Evolutionary conservation across 1,140 invertebrate genomes (phyloP).

Genomic region (Gerris buenoi): DNA sequence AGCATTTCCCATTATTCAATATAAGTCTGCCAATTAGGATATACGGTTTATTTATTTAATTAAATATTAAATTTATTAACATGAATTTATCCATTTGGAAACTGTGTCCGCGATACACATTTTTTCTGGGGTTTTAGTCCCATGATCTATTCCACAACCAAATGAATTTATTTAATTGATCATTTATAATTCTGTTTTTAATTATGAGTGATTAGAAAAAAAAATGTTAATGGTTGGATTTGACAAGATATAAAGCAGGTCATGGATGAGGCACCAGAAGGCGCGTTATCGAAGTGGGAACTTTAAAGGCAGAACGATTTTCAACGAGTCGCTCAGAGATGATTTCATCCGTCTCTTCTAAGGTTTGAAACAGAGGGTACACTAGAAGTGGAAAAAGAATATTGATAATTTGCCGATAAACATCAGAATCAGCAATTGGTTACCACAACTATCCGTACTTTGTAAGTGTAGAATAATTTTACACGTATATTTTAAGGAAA

Average conservation of each 20-base stretch:
- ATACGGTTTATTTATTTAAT: too few relatives aligned
- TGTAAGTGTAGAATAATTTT: constrained; percentile 31
- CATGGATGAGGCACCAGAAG: constrained; percentile 19
- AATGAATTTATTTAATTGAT: too few relatives aligned
- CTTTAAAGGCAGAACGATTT: constrained; percentile 16
- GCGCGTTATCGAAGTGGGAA: constrained; percentile 25
- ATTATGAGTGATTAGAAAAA: too few relatives aligned
- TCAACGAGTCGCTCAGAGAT: constrained; percentile 13
- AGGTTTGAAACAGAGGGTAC: constrained; percentile 31
- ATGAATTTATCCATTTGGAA: too few relatives aligned
- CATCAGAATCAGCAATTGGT: constrained; percentile 33
- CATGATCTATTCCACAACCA: too few relatives aligned
- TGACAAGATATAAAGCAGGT: neutral
- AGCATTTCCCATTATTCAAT: too few relatives aligned
- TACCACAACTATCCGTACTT: constrained; percentile 43
- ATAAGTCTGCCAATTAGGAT: too few relatives aligned
- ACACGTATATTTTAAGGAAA: neutral
- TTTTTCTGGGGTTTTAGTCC: too few relatives aligned
- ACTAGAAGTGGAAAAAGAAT: constrained; percentile 40
- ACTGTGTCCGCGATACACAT: too few relatives aligned
- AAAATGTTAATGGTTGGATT: too few relatives aligned
- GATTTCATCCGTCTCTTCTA: constrained; percentile 23
- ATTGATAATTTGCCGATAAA: constrained; percentile 25
- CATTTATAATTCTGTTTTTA: too few relatives aligned
- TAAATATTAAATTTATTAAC: too few relatives aligned